Evolutionary conservation across 2,113 vertebrate genomes (phyloP).

Genomic region (Progne subis): DNA sequence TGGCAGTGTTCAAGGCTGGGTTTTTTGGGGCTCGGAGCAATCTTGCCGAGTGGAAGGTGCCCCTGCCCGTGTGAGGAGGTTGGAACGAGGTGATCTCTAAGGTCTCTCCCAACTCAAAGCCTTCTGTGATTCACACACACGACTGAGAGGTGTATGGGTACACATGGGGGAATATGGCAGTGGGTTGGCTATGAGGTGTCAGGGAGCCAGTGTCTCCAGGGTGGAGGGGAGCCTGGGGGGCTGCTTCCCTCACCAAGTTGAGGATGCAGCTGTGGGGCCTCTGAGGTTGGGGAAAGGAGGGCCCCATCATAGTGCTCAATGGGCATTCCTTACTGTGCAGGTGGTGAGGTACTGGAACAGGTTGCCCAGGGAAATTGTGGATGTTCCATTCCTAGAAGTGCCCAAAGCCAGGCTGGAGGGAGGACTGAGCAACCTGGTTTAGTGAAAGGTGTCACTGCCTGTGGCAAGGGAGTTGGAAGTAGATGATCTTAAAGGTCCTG

Average conservation of each 20-base stretch:
- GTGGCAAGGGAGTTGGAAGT: background rate
- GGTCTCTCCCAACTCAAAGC: background rate
- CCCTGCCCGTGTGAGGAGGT: background rate
- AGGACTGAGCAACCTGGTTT: background rate
- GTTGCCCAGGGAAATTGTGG: background rate
- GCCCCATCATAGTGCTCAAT: accelerated
- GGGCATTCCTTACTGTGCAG: background rate
- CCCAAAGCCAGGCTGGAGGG: background rate
- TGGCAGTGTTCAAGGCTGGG: background rate
- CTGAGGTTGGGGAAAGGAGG: too few species aligned
- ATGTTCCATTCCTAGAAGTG: background rate
- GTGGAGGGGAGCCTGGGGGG: background rate
- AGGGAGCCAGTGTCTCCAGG: background rate
- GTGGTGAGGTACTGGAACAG: accelerated
- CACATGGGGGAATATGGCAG: accelerated
- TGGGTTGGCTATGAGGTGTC: accelerated
- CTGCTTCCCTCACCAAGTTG: accelerated
- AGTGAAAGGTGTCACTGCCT: background rate
- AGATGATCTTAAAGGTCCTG: background rate
- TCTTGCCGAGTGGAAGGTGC: background rate
- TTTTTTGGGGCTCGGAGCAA: background rate
- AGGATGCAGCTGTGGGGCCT: background rate
- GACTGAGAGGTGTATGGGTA: background rate
- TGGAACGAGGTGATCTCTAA: background rate
- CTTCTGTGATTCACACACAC: background rate